Percentiles rank a stretch among this genome's conserved stretches.
Evolutionary conservation across 2,888 invertebrate species (phyloP).

Genomic region (Perdita meconis): DNA sequence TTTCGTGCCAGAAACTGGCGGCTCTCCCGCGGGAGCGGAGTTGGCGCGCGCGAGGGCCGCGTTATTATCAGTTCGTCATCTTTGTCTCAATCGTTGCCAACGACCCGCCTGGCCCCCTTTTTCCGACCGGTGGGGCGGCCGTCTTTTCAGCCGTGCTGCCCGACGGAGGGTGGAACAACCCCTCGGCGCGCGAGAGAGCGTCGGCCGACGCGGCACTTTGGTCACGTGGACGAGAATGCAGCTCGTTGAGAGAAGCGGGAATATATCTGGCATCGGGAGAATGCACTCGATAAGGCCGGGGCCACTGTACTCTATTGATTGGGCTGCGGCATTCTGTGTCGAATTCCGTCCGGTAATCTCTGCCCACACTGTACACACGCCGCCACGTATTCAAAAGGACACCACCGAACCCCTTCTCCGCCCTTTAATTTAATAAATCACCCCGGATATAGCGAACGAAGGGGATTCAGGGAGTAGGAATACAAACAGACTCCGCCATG

Average conservation of each 20-base stretch:
- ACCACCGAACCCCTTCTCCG: not conserved
- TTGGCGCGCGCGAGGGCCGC: no score
- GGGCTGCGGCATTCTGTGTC: constrained; percentile 81
- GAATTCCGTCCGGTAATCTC: constrained; percentile 73
- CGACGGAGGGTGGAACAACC: constrained; percentile 44
- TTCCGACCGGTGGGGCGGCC: constrained; percentile 13
- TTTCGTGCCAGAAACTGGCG: constrained; percentile 11
- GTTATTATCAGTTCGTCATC: constrained; percentile 69
- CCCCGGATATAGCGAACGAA: not conserved
- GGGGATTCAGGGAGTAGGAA: not conserved
- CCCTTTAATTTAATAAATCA: constrained; percentile 49
- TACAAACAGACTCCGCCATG: not conserved
- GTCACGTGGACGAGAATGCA: constrained; percentile 59
- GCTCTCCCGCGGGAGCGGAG: constrained; percentile 1
- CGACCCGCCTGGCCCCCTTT: constrained; percentile 14
- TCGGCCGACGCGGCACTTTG: constrained; percentile 38
- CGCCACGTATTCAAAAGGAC: constrained; percentile 35
- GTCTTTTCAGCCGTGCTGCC: constrained; percentile 41
- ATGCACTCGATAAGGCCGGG: constrained; percentile 76
- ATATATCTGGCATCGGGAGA: constrained; percentile 74
- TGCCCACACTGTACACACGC: constrained; percentile 19
- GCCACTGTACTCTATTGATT: constrained; percentile 81
- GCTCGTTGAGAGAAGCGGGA: constrained; percentile 32
- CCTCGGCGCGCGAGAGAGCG: constrained; percentile 11
- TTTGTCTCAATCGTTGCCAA: constrained; percentile 57